Base-by-base conservation (phyloP, 2,888 invertebrate genomes). In the Mythimna lalbum region DNA sequence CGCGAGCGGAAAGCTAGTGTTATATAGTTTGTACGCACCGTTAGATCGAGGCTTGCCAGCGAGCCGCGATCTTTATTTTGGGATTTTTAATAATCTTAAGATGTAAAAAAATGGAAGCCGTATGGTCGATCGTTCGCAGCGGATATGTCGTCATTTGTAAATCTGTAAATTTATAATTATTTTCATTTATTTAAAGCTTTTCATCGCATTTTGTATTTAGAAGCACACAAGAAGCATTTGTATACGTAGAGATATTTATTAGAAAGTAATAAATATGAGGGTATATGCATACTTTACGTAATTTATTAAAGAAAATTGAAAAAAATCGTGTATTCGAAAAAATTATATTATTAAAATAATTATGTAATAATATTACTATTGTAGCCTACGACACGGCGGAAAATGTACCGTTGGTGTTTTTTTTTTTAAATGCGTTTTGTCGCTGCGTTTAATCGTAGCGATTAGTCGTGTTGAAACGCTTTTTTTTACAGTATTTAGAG, bases 231-330 rank as follows among this genome's bases (percentile, higher is more conserved):
- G n/a, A 81, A 36, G 80, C 83, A 83, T 76, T 75, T 77, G 83
- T 83, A 83, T 83, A 83, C 83, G 83, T 83, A 83, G 83, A 78
- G 1, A 66, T 4, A 27, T 76, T 39, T 70, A 76, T 66, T 76
- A 76, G 66, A 0, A 62, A 31, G 17, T 75, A 78, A 78, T 70
- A 23, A 77, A 80, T 70, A 84, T 84, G 83, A 83, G 83, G 83
- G 83, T 83, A 82, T 77, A 77, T 71, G 70, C 50, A 71, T 79
- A 79, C 36, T 57, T 73, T 80, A 83, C 76, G 83, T 83, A 83
- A 83, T 50, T 79, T 79, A 79, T 79, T 78, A 10, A 21, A 57
- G 21, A 59, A 69, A 70, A 60, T 69, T 59, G 64, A 56, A 50
- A 63, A 43, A 62, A 69, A 75, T 78, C 57, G 62, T 83, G 76